These are phyloP conservation scores for Mimumesa dahlbomi DNA, from an alignment of 2,888 invertebrate genomes.

Conservation along the genomic window DNA sequence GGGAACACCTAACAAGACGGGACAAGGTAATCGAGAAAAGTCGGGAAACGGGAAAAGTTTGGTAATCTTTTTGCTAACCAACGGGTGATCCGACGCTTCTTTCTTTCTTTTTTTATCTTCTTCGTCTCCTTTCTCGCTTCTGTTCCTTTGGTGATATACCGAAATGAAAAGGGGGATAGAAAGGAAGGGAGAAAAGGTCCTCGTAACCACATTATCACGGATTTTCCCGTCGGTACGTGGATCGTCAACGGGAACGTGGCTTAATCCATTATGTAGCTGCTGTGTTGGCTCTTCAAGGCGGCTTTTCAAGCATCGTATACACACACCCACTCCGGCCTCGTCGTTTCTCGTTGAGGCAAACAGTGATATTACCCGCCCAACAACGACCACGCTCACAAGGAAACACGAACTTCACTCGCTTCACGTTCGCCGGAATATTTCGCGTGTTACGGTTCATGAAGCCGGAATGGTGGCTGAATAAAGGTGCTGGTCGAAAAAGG, in stretches of 20 bases:
- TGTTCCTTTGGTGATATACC: neutral
- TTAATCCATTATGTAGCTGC: slow-evolving; percentile 59
- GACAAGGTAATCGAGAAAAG: neutral
- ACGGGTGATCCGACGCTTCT: neutral
- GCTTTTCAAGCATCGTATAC: slow-evolving; percentile 38
- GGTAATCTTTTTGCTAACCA: neutral
- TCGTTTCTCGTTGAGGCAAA: slow-evolving; percentile 33
- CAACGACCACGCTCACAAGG: slow-evolving; percentile 18
- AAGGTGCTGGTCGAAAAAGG: slow-evolving; percentile 8
- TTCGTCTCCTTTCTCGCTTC: neutral
- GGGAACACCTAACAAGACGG: neutral
- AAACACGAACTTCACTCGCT: slow-evolving; percentile 25
- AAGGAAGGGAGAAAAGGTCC: slow-evolving; percentile 15
- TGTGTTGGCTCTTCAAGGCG: slow-evolving; percentile 41
- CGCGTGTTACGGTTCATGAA: slow-evolving; percentile 62
- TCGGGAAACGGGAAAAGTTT: neutral
- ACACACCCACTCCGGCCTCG: slow-evolving; percentile 4
- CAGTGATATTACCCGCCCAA: slow-evolving; percentile 42
- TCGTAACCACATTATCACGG: slow-evolving; percentile 52
- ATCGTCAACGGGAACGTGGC: slow-evolving; percentile 50
- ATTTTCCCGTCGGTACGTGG: slow-evolving; percentile 53
- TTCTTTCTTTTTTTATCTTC: neutral
- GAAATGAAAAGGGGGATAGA: slow-evolving; percentile 4
- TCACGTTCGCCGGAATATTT: slow-evolving; percentile 47
- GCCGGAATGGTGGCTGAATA: slow-evolving; percentile 53